Percentiles rank a stretch among this genome's conserved stretches.
Evolutionary conservation across 2,888 invertebrate species (phyloP).

Genomic region (Ecliptopera silaceata): DNA sequence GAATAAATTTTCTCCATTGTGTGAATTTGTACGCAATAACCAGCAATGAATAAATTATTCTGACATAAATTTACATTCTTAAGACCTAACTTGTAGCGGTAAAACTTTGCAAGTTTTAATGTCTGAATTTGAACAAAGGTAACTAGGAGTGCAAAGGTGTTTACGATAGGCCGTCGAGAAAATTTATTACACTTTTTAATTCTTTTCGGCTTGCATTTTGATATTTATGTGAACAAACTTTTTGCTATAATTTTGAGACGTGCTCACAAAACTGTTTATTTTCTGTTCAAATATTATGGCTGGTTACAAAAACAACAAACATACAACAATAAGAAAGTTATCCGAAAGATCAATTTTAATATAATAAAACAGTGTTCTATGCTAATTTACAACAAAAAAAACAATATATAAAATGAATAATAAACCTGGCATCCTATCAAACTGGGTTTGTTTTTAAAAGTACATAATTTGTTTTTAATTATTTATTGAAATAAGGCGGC

Average conservation of each 20-base stretch:
- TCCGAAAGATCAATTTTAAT: too few relatives aligned
- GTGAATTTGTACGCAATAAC: slow-evolving; percentile 62
- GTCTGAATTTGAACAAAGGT: slow-evolving; percentile 32
- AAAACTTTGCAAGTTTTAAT: slow-evolving; percentile 38
- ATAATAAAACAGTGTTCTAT: too few relatives aligned
- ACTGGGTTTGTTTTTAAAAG: too few relatives aligned
- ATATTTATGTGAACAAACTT: not conserved
- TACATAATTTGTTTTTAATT: too few relatives aligned
- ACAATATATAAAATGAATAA: too few relatives aligned
- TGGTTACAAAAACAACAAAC: too few relatives aligned
- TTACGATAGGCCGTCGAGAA: slow-evolving; percentile 17
- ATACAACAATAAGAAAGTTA: too few relatives aligned
- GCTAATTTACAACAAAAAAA: too few relatives aligned
- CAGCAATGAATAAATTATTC: slow-evolving; percentile 66
- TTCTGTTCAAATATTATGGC: too few relatives aligned
- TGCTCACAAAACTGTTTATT: too few relatives aligned
- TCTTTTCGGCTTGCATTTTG: slow-evolving; percentile 2
- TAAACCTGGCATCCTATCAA: too few relatives aligned
- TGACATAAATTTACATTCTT: slow-evolving; percentile 58
- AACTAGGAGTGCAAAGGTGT: slow-evolving; percentile 11
- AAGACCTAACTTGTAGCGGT: slow-evolving; percentile 50
- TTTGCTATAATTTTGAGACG: too few relatives aligned
- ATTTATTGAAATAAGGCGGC: not conserved
- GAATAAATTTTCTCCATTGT: slow-evolving; percentile 66
- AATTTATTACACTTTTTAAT: slow-evolving; percentile 19